Evolutionary conservation across 1,140 invertebrate genomes (phyloP), one percentile per base, ranked within the genome.

Genomic region (Zaprionus taronus): DNA sequence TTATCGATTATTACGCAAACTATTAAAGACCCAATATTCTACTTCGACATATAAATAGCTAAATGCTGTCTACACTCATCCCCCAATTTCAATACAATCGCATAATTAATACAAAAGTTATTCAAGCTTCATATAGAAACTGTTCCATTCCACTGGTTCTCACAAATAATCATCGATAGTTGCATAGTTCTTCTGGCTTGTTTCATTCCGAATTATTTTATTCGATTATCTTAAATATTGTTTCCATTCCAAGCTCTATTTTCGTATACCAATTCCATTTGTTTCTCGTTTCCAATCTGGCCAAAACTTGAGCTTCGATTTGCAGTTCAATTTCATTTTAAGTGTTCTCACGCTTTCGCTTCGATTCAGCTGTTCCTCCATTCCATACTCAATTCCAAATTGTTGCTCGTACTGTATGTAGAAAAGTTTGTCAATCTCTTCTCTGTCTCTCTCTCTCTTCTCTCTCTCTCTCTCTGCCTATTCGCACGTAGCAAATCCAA

Each of bases 401-500:
- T 51, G 47, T 51, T 51, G 47, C 47, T 20, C 9, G 47, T 64
- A 26, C 24, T 26, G 5, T 26, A 56, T 70, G 57, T 53, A 28
- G 22, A 60, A 70, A 70, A 70, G 31, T 56, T 56, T 22, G 20
- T 53, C 22, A 57, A 34, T 57, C 17, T 31, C 15, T 22, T 31
- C 22, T 57, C 55, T n/a, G 20, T 11, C 49, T 9, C 14, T 41
- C 51, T 20, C 60, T 62, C 5, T 1, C 5, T 28, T 28, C 47
- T n/a, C n/a, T n/a, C 9, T 4, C 28, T n/a, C 24, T 65, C 4
- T 22, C 31, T 38, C 17, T 31, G 5, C 31, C 47, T 56, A 34
- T 17, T 5, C 57, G 34, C 84, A 86, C 81, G 84, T 87, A 81
- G 68, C 84, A 89, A 87, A 90, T 87, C 81, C 84, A 87, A 87